Evolutionary conservation across 2,888 invertebrate species (phyloP), one percentile per base, ranked within the genome.

Genomic region (Brenthis daphne): DNA sequence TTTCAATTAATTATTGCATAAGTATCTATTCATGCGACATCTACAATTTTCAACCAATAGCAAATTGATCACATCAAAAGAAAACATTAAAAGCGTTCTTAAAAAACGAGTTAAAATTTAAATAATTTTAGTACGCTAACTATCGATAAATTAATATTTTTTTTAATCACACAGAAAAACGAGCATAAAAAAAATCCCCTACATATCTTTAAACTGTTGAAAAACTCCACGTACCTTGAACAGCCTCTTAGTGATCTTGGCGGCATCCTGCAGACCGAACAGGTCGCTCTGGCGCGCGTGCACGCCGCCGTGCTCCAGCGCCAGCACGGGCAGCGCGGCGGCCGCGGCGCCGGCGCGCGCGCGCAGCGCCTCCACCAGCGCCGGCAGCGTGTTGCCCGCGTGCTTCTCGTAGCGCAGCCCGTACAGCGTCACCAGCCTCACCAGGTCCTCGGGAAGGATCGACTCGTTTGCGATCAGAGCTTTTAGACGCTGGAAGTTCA

Each of bases 371-470:
- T 96, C 96, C 68, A 97, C 87, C 16, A 99, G 94, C 0, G 96
- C 94, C 0, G 94, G 94, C 29, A 98, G 95, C 6, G 87, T 87
- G 86, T 97, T 98, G 85, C 95, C 97, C 64, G 96, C 95, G 86
- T 98, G 96, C 75, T 96, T 96, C 88, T 99, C 98, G 88, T 99
- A 99, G 47, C 98, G 95, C 24, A 99, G 92, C 0, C 98, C 97
- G 91, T 99, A 99, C 43, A 99, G 88, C 87, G 98, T 96, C 0
- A 99, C 98, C 66, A 99, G 93, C 76, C 98, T 95, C 0, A 96
- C 94, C 0, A 97, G 96, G 92, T 99, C 99, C 65, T 95, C 91
- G 75, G 96, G 94, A 13, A 96, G 94, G 13, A 95, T 91, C 68
- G 95, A 94, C 50, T 96, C 96, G 83, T 96, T 95, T 0, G 93